Percentiles rank a stretch among this genome's conserved stretches.
Conservation (phyloP, 2,888 invertebrate species). For the Cynaeus angustus region DNA sequence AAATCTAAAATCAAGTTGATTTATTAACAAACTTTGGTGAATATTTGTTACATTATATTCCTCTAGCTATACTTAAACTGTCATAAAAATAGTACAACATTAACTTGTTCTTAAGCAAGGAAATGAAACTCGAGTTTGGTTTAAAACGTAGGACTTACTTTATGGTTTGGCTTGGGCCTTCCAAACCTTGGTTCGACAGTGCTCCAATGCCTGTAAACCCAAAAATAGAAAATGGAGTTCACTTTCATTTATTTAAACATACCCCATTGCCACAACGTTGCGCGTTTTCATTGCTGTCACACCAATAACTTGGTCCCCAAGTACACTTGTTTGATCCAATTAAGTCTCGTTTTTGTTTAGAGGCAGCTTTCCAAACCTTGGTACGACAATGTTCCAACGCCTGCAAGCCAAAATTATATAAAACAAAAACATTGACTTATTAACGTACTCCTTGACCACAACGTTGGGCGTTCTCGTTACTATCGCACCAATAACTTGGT, state of each 20-base stretch:
- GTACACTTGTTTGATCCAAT: slow-evolving; percentile 77
- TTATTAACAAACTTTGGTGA: slow-evolving; percentile 52
- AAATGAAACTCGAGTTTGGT: slow-evolving; percentile 2
- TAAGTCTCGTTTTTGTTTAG: background rate
- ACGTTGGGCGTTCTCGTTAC: slow-evolving; percentile 70
- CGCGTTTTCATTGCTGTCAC: slow-evolving; percentile 73
- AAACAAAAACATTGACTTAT: background rate
- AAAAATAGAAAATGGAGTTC: background rate
- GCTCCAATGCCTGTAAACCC: slow-evolving; percentile 55
- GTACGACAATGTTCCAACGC: slow-evolving; percentile 61
- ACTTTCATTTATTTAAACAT: slow-evolving; percentile 23
- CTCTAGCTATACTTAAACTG: slow-evolving; percentile 17
- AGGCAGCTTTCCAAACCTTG: slow-evolving; percentile 17
- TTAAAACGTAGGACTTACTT: background rate
- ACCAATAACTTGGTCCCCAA: slow-evolving; percentile 87
- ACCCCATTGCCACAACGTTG: slow-evolving; percentile 69
- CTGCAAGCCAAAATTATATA: slow-evolving; percentile 31
- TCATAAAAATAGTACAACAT: background rate
- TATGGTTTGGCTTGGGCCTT: slow-evolving; percentile 8
- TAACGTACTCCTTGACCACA: slow-evolving; percentile 73
- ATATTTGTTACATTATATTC: slow-evolving; percentile 22
- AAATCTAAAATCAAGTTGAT: slow-evolving; percentile 38
- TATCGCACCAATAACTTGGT: slow-evolving; percentile 84
- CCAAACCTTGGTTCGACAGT: slow-evolving; percentile 58
- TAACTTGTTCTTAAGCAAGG: background rate